These are phyloP conservation scores for Macaca mulatta DNA, from an alignment of 2,113 vertebrate species.

Conservation along the genomic window DNA sequence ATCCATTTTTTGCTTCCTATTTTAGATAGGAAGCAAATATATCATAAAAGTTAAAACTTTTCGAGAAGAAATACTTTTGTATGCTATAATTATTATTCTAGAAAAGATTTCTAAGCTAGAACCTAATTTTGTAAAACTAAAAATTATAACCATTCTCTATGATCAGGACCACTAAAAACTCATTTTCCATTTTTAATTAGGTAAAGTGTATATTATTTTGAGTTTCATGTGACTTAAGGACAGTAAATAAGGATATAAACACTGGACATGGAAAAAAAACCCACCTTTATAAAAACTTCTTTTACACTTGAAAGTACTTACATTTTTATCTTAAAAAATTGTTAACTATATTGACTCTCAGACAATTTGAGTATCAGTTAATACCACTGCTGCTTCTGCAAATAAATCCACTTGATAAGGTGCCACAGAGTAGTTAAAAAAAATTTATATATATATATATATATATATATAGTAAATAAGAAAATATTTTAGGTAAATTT, in stretches of 20 bases:
- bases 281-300: neutral
- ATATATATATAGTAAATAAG: neutral
- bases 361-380: neutral
- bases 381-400: neutral
- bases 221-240: neutral
- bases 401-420: neutral
- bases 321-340: neutral
- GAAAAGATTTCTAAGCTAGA: constrained; percentile 10
- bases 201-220: neutral
- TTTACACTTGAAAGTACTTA: neutral
- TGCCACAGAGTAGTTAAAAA: neutral
- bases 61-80: neutral
- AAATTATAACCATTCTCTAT: neutral
- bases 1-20: neutral
- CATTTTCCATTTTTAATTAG: neutral
- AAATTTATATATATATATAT: too few relatives aligned
- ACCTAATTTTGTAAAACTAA: neutral
- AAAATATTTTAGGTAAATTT: constrained; percentile 33
- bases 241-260: neutral
- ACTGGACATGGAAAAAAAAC: neutral
- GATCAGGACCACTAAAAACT: neutral
- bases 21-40: neutral
- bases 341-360: neutral
- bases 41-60: constrained; percentile 30
- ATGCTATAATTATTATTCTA: neutral